A percentile compares a stretch with the other conserved stretches of the same genome.
phyloP scores from a whole-genome alignment of 2,888 invertebrate species.

The Anorthoa munda region DNA sequence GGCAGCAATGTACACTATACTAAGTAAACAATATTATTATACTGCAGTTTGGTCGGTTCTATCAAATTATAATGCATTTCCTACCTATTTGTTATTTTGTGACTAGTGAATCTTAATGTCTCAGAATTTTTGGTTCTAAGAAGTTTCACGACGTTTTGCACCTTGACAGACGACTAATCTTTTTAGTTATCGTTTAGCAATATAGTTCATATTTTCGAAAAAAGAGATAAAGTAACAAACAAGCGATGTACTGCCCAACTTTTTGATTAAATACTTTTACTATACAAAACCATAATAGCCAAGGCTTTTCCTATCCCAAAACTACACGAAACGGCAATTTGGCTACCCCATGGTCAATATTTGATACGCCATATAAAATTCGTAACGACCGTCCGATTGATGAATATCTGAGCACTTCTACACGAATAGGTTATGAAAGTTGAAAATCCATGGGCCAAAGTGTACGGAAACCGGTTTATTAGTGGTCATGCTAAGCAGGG shows the following conservation, averaged over 20 bases:
- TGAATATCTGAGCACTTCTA: constrained; percentile 28
- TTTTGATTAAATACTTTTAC: too few relatives aligned
- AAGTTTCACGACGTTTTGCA: too few relatives aligned
- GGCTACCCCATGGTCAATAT: constrained; percentile 15
- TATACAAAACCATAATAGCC: too few relatives aligned
- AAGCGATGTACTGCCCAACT: too few relatives aligned
- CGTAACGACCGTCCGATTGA: background rate
- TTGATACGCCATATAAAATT: constrained; percentile 10
- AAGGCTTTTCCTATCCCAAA: background rate
- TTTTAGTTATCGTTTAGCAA: too few relatives aligned
- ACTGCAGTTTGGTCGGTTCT: background rate
- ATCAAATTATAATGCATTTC: background rate
- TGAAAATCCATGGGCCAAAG: background rate
- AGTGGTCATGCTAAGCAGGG: background rate
- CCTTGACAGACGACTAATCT: too few relatives aligned
- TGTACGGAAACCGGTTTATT: background rate
- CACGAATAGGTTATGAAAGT: background rate
- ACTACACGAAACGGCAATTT: background rate
- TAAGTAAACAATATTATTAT: background rate
- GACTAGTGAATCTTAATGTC: background rate
- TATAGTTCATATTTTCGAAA: too few relatives aligned
- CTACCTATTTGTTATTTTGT: background rate
- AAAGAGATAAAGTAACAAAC: too few relatives aligned
- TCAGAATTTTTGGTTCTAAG: too few relatives aligned
- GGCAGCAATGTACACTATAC: too few relatives aligned